Percentiles rank a stretch among this genome's conserved stretches.
These are phyloP conservation scores for Ephydatia muelleri DNA, from an alignment of 37 sponge, comb jelly and placozoan genomes.

Conservation along the genomic window DNA sequence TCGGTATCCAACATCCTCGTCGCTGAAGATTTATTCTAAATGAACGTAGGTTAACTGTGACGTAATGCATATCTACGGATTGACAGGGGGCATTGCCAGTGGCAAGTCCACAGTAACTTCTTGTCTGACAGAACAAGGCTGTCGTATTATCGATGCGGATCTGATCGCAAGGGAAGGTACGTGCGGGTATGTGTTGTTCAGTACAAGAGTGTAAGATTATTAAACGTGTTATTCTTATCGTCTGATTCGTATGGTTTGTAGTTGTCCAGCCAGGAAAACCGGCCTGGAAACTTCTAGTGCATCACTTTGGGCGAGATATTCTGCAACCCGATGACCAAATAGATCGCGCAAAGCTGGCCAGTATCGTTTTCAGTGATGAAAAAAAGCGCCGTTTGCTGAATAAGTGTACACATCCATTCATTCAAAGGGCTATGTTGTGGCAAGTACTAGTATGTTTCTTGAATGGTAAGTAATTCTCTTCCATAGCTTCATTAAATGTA, in stretches of 20 bases:
- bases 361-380: conserved; percentile 78
- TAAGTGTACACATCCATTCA: conserved; percentile 92
- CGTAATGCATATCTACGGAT: conserved; percentile 82
- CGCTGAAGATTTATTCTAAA: background rate
- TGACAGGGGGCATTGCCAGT: conserved; percentile 98
- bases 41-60: background rate
- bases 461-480: conserved; percentile 49
- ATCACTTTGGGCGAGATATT: conserved; percentile 76
- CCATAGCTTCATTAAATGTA: background rate
- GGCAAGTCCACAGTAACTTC: conserved; percentile 91
- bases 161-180: conserved; percentile 87
- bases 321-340: conserved; percentile 68
- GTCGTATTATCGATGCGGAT: conserved; percentile 91
- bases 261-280: conserved; percentile 91
- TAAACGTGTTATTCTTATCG: too few species aligned
- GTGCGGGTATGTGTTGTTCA: background rate
- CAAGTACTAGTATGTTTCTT: conserved; percentile 71
- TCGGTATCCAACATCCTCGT: conserved; percentile 65
- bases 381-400: conserved; percentile 79
- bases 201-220: background rate
- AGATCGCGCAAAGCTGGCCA: conserved; percentile 73
- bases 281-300: conserved; percentile 78
- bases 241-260: conserved; percentile 1
- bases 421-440: conserved; percentile 80
- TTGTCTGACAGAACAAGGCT: conserved; percentile 57